Evolutionary conservation across 2,888 invertebrate species (phyloP).

Genomic region (Aelia acuminata): DNA sequence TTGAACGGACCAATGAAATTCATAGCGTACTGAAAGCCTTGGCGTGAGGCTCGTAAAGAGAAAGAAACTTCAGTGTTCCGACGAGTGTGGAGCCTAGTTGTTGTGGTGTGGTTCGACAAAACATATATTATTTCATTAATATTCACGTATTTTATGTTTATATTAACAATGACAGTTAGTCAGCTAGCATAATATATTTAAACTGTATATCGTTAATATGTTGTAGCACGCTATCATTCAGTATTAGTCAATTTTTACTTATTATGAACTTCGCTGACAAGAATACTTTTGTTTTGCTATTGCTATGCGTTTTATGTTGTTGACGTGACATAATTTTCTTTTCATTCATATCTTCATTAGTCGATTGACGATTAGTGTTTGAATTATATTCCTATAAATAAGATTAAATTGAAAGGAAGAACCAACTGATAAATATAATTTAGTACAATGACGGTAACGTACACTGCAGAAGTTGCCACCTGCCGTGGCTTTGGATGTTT

Average conservation of each 20-base stretch:
- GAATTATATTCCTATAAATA: background rate
- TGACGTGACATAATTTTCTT: conserved; percentile 36
- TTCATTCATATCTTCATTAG: conserved; percentile 8
- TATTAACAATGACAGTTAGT: conserved; percentile 16
- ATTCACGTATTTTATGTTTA: background rate
- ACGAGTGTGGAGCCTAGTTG: background rate
- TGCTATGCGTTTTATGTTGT: conserved; percentile 15
- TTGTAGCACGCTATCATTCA: background rate
- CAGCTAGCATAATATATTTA: background rate
- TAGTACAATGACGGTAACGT: conserved; percentile 83
- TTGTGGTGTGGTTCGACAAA: background rate
- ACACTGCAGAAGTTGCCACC: conserved; percentile 89
- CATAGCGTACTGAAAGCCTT: background rate
- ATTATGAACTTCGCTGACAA: background rate
- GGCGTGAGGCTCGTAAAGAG: background rate
- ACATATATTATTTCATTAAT: background rate
- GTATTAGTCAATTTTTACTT: background rate
- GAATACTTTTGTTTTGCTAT: too few relatives aligned
- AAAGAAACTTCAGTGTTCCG: conserved; percentile 33
- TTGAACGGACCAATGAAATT: conserved; percentile 26
- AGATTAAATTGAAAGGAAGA: background rate
- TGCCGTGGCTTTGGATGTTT: conserved; percentile 90
- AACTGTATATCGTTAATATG: background rate
- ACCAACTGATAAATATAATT: background rate
- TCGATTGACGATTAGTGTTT: background rate